These are phyloP conservation scores for Hiodon alosoides DNA, from an alignment of 2,113 vertebrate genomes.

Conservation along the genomic window DNA sequence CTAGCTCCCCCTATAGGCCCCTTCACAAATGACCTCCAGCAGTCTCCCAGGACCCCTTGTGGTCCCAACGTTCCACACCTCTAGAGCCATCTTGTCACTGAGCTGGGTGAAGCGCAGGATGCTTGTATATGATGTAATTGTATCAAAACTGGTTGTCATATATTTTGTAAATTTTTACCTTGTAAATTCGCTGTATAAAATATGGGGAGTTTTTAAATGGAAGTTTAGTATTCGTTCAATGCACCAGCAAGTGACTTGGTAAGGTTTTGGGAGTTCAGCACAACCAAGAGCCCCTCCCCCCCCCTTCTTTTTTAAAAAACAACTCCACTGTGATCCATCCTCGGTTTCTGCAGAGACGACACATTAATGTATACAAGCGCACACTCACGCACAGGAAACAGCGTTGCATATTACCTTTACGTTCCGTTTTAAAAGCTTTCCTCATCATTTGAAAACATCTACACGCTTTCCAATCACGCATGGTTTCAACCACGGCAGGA, in stretches of 20 bases:
- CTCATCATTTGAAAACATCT: too few species aligned
- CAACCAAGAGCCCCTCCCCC: conserved; percentile 57
- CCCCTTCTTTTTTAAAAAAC: conserved; percentile 18
- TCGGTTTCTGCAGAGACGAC: conserved; percentile 40
- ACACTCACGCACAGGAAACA: not conserved
- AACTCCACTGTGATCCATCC: conserved; percentile 31
- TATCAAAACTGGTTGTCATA: conserved; percentile 90
- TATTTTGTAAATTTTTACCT: conserved; percentile 99
- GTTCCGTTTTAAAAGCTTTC: not conserved
- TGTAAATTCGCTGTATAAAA: conserved; percentile 93
- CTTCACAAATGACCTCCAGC: conserved; percentile 36
- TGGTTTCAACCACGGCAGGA: too few species aligned
- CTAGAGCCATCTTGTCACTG: conserved; percentile 35
- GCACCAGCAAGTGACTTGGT: conserved; percentile 92
- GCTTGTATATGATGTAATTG: conserved; percentile 94
- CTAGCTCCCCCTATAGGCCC: conserved; percentile 28
- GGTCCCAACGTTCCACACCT: conserved; percentile 38
- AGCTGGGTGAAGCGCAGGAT: conserved; percentile 83
- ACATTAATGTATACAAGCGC: not conserved
- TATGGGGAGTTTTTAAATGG: conserved; percentile 84
- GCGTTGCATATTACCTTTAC: too few species aligned
- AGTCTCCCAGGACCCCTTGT: conserved; percentile 9
- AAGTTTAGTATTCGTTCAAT: conserved; percentile 91
- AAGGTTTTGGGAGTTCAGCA: conserved; percentile 68
- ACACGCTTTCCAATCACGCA: too few species aligned